Evolutionary conservation across 37 sponge, comb jelly and placozoan genomes (phyloP).

Genomic region (Hormiphora californensis): DNA sequence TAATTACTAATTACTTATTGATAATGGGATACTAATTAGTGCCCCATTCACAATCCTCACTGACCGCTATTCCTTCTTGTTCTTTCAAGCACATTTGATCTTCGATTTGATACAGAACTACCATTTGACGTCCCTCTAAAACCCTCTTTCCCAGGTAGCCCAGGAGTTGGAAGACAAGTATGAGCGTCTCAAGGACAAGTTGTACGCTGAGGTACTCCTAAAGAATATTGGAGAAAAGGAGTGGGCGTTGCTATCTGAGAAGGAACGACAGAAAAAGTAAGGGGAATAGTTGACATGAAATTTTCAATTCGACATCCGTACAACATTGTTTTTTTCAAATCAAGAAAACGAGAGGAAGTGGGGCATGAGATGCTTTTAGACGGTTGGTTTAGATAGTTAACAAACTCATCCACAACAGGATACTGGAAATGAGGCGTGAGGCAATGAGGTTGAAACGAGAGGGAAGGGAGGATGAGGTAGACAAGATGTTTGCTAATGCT

Average conservation of each 20-base stretch:
- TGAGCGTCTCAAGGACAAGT: conserved; percentile 50
- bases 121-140: too few species aligned
- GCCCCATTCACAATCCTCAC: not conserved
- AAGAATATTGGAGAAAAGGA: conserved; percentile 43
- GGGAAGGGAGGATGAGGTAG: conserved; percentile 2
- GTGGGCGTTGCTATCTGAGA: conserved; percentile 50
- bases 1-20: not conserved
- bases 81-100: too few species aligned
- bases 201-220: conserved; percentile 39
- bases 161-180: conserved; percentile 51
- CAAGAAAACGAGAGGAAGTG: too few species aligned
- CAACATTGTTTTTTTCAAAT: too few species aligned
- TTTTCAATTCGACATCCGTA: too few species aligned
- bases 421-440: not conserved
- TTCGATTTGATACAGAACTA: too few species aligned
- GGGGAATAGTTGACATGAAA: too few species aligned
- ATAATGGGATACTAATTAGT: not conserved
- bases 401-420: too few species aligned
- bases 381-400: too few species aligned
- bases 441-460: not conserved
- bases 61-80: too few species aligned
- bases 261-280: conserved; percentile 49
- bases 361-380: too few species aligned
- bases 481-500: conserved; percentile 23
- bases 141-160: not conserved